Percentiles rank a stretch among this genome's conserved stretches.
Evolutionary conservation across 2,888 invertebrate genomes (phyloP).

Genomic region (Aporophyla nigra): DNA sequence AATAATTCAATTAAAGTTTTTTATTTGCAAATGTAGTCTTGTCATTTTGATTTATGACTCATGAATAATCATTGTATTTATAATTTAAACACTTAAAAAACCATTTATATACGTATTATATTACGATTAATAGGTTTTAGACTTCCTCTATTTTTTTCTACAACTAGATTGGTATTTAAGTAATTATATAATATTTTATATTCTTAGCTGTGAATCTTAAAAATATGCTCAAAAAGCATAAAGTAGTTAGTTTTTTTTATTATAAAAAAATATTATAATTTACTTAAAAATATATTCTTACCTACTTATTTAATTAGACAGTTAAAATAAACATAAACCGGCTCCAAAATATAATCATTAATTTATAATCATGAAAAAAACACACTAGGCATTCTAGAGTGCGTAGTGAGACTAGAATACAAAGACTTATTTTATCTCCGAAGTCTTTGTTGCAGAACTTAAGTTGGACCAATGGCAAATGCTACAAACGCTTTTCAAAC

Average conservation of each 20-base stretch:
- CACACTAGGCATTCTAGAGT: not conserved
- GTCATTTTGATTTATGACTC: too few relatives aligned
- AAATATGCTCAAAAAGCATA: not conserved
- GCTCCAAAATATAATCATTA: not conserved
- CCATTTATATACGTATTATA: too few relatives aligned
- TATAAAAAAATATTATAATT: too few relatives aligned
- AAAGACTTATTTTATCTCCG: not conserved
- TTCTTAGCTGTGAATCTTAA: not conserved
- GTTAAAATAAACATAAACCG: not conserved
- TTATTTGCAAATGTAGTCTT: too few relatives aligned
- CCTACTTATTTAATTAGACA: not conserved
- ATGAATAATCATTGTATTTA: too few relatives aligned
- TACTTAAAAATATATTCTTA: not conserved
- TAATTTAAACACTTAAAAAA: too few relatives aligned
- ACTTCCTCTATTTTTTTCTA: not conserved
- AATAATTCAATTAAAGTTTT: too few relatives aligned
- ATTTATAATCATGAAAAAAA: not conserved
- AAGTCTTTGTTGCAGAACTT: not conserved
- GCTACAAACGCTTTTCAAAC: not conserved
- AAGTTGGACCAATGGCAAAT: not conserved
- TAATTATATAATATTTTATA: too few relatives aligned
- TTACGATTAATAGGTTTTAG: not conserved
- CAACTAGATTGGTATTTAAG: not conserved
- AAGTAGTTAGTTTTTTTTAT: not conserved
- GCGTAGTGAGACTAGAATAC: too few relatives aligned